Percentiles rank a stretch among this genome's conserved stretches.
phyloP scores from a whole-genome alignment of 2,113 vertebrate species.

The Burhinus bistriatus region DNA sequence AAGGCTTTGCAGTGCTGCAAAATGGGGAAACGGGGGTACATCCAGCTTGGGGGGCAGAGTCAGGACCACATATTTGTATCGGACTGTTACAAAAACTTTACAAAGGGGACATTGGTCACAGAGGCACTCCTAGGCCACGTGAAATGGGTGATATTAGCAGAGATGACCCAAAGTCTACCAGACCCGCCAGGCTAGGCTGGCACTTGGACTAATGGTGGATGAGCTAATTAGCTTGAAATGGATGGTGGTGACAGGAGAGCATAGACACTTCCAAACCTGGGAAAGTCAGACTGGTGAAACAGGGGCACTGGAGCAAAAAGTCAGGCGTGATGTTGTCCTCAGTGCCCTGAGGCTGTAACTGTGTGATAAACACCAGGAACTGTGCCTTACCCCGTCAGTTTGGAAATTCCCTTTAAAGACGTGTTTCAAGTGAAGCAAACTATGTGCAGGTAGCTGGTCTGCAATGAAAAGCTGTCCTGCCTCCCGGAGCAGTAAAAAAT shows the following conservation, averaged over 20 bases:
- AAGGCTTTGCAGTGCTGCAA: background rate
- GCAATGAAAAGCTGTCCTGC: background rate
- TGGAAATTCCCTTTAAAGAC: background rate
- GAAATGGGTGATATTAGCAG: background rate
- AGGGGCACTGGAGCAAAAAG: background rate
- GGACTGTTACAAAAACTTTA: background rate
- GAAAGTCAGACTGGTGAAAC: background rate
- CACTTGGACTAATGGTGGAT: rapidly evolving
- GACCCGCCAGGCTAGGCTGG: background rate
- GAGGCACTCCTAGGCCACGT: background rate
- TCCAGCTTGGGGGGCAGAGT: background rate
- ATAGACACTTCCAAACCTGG: background rate
- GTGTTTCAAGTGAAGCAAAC: background rate
- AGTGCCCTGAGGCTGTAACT: background rate
- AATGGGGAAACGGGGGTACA: background rate
- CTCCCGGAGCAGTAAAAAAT: background rate
- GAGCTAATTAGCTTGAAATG: background rate
- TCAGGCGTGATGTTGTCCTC: background rate
- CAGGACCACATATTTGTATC: background rate
- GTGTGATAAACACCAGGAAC: background rate
- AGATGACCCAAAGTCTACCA: background rate
- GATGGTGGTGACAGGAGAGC: background rate
- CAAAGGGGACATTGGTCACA: background rate
- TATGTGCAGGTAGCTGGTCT: background rate
- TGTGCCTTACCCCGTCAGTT: background rate